phyloP scores from a whole-genome alignment of 1,140 invertebrate species.

The Camponotus floridanus region DNA sequence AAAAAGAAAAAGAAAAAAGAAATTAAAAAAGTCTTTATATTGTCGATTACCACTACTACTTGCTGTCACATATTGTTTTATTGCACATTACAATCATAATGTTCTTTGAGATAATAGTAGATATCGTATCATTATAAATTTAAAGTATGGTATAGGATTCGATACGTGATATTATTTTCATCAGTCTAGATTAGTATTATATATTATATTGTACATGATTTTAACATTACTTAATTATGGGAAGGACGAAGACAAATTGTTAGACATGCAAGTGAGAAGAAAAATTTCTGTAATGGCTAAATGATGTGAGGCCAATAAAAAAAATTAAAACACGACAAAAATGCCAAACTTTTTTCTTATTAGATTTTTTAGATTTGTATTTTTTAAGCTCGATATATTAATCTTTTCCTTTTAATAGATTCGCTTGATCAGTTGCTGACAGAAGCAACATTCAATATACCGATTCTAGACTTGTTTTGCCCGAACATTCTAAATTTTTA shows the following conservation, averaged over 20 bases:
- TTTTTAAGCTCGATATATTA: not conserved
- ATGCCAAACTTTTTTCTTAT: not conserved
- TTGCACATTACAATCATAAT: conserved; percentile 44
- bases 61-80: conserved; percentile 44
- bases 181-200: conserved; percentile 72
- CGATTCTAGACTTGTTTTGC: conserved; percentile 64
- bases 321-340: conserved; percentile 69
- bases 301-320: conserved; percentile 81
- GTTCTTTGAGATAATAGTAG: conserved; percentile 24
- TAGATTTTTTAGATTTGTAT: too few relatives aligned
- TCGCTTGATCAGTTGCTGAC: conserved; percentile 18
- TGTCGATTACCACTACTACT: conserved; percentile 37
- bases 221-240: conserved; percentile 56
- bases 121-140: conserved; percentile 48
- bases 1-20: conserved; percentile 53
- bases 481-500: conserved; percentile 62
- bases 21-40: conserved; percentile 67
- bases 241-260: conserved; percentile 64
- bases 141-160: conserved; percentile 38
- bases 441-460: conserved; percentile 23
- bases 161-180: conserved; percentile 70
- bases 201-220: conserved; percentile 67
- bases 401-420: not conserved
- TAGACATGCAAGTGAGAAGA: conserved; percentile 66
- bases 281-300: conserved; percentile 82